phyloP scores from a whole-genome alignment of 2,888 invertebrate genomes.

The Drosophila borborema region DNA sequence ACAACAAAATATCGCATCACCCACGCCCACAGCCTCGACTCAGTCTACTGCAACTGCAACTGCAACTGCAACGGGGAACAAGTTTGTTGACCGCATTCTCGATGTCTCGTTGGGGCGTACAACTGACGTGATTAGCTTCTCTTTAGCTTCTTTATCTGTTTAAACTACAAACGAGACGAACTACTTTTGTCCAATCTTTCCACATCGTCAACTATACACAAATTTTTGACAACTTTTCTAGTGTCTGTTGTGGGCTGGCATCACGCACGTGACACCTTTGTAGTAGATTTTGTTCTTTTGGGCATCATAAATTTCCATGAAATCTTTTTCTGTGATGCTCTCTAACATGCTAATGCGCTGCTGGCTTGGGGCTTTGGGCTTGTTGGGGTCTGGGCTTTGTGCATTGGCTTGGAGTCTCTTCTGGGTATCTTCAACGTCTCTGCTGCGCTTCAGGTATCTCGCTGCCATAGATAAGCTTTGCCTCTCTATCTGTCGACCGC shows the following conservation, averaged over 20 bases:
- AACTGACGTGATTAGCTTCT: conserved; percentile 62
- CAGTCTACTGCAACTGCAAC: neutral
- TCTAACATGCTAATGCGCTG: conserved; percentile 66
- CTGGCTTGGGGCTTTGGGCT: neutral
- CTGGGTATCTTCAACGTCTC: neutral
- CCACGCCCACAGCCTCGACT: conserved; percentile 1
- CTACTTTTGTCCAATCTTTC: conserved; percentile 42
- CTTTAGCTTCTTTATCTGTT: conserved; percentile 72
- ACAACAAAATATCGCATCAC: neutral
- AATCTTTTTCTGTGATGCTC: conserved; percentile 56
- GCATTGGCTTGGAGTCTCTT: neutral
- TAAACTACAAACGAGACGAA: conserved; percentile 33
- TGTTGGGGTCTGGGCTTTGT: conserved; percentile 1
- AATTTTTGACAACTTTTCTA: conserved; percentile 69
- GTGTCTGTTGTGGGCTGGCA: conserved; percentile 3
- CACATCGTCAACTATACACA: conserved; percentile 62
- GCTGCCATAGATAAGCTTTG: conserved; percentile 36
- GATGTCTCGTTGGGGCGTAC: conserved; percentile 28
- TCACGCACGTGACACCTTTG: conserved; percentile 73
- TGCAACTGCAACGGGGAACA: conserved; percentile 53
- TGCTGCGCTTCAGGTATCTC: conserved; percentile 30
- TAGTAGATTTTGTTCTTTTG: conserved; percentile 46
- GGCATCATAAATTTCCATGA: conserved; percentile 74
- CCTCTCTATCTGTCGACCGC: conserved; percentile 24
- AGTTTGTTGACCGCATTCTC: conserved; percentile 78